Conservation (phyloP, 2,888 invertebrate species). For the Lypha dubia region DNA sequence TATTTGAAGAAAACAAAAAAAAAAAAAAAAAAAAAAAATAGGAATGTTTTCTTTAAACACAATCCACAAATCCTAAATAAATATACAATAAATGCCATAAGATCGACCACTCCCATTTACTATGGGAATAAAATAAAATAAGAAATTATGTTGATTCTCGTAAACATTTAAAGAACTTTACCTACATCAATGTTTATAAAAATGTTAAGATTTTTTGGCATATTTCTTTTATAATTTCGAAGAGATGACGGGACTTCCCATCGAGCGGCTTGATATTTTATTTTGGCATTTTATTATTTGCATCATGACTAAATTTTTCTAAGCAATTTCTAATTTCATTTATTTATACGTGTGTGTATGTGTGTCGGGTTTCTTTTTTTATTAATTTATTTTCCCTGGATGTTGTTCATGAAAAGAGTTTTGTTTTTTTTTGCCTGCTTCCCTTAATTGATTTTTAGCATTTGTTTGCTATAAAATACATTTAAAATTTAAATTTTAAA, state of each 20-base stretch:
- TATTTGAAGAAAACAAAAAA: no score
- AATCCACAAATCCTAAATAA: constrained; percentile 46
- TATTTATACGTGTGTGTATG: constrained; percentile 10
- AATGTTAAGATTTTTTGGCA: constrained; percentile 22
- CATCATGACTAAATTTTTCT: constrained; percentile 24
- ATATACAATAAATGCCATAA: constrained; percentile 1
- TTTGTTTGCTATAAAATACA: constrained; percentile 47
- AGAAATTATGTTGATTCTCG: constrained; percentile 8
- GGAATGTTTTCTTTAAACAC: no score
- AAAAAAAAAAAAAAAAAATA: no score
- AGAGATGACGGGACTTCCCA: constrained; percentile 62
- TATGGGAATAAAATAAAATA: constrained; percentile 3
- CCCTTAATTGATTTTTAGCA: constrained; percentile 62
- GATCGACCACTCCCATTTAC: constrained; percentile 49
- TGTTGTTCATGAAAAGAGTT: not conserved
- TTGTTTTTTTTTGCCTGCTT: constrained; percentile 26
- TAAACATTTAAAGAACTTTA: constrained; percentile 27
- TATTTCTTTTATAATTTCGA: constrained; percentile 23
- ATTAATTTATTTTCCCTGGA: not conserved
- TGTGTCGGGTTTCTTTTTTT: not conserved
- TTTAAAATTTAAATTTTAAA: no score
- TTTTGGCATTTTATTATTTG: constrained; percentile 59
- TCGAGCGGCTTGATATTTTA: constrained; percentile 30
- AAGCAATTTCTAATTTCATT: constrained; percentile 33
- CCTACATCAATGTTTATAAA: constrained; percentile 56